Percentiles rank a stretch among this genome's conserved stretches.
These are phyloP conservation scores for Lontra canadensis DNA, from an alignment of 2,113 vertebrate genomes.

Conservation along the genomic window DNA sequence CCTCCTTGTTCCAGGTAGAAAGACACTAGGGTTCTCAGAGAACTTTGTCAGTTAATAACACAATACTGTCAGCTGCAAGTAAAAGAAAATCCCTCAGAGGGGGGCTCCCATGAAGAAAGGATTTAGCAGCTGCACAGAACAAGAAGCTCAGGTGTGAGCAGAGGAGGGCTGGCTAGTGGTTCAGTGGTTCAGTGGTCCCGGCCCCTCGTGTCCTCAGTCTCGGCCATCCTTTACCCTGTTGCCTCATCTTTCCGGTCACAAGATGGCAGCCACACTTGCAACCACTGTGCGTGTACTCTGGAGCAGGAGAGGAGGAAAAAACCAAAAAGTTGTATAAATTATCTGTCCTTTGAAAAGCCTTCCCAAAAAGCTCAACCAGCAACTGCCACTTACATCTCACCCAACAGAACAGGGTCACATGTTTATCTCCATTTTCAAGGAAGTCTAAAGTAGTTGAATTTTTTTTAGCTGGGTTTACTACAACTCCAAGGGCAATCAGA, in stretches of 20 bases:
- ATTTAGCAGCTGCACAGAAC: background rate
- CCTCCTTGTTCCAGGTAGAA: background rate
- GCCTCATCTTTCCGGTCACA: background rate
- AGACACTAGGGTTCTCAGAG: background rate
- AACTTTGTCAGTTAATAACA: background rate
- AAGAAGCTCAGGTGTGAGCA: background rate
- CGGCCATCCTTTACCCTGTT: background rate
- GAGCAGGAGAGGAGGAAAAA: background rate
- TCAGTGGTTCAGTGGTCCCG: background rate
- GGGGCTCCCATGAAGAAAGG: background rate
- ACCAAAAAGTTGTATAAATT: background rate
- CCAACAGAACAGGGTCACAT: background rate
- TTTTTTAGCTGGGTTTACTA: background rate
- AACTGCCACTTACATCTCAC: background rate
- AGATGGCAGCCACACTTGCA: background rate
- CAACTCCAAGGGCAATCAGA: background rate
- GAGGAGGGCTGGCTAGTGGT: rapidly evolving
- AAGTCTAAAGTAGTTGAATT: background rate
- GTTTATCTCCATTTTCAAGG: background rate
- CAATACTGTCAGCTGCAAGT: background rate
- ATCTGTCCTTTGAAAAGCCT: background rate
- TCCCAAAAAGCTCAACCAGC: background rate
- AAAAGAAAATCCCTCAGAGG: background rate
- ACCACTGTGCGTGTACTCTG: background rate
- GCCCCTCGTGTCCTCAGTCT: background rate